Base-by-base conservation (phyloP, 2,888 invertebrate genomes). In the Pemphredon lugubris region DNA sequence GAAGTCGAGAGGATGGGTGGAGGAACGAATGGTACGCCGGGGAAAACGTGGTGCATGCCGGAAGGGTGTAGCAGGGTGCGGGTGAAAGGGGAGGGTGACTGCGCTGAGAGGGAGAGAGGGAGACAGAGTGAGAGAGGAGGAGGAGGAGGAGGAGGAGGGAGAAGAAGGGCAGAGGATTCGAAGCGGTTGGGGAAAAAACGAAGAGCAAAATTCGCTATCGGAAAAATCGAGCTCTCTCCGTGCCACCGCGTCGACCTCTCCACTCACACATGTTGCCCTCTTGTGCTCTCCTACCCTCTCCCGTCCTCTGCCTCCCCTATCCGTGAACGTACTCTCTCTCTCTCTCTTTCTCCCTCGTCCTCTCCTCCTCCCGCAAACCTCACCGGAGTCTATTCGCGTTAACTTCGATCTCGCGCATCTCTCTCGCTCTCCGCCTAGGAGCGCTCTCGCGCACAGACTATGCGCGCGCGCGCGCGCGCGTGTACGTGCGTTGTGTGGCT, bases 131-230 rank as follows among this genome's bases (percentile, higher is more conserved):
- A 21, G 44, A 9, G 40, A 18, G 6, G n/a, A 23, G 30, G 34
- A 34, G 50, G 48, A 11, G 34, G 13, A 21, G 16, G 54, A 21
- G 63, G 7, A 21, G 13, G 61, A 34, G 42, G 34, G 7, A 34
- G n/a, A 51, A 14, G 68, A 61, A 42, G 67, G 7, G 26, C 26
- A 26, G 7, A 54, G 37, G 69, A 50, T 20, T n/a, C n/a, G n/a
- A n/a, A n/a, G n/a, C n/a, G 57, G 59, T 54, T 21, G 64, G 77
- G 67, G 79, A 71, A 79, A 84, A 85, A 84, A 83, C 81, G 78
- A 77, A 78, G 81, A 82, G 81, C 77, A 79, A 83, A 87, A 84
- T 85, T 85, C 84, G 87, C 87, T 87, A 87, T 88, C 86, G 87
- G 86, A 83, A 87, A 88, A 87, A 87, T 87, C 86, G 86, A 86